These are phyloP conservation scores for Triops longicaudatus DNA, from an alignment of 1,140 invertebrate genomes.

Conservation along the genomic window DNA sequence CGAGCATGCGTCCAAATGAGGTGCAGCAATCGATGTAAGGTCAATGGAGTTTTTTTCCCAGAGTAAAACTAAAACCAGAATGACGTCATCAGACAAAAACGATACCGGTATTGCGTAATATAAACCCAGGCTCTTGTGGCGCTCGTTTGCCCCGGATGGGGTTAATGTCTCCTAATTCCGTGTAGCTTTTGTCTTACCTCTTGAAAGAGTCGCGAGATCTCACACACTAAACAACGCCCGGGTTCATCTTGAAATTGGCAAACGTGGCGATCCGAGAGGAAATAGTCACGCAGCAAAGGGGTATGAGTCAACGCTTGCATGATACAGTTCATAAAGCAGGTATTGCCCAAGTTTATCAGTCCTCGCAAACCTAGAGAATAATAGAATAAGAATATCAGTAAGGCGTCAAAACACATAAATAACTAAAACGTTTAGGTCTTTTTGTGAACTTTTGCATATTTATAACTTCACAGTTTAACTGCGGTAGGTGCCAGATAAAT, in stretches of 20 bases:
- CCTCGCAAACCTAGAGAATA: slow-evolving; percentile 60
- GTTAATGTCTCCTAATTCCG: background rate
- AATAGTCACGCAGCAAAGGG: slow-evolving; percentile 87
- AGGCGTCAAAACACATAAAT: too few relatives aligned
- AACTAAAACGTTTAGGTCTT: too few relatives aligned
- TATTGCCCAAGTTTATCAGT: slow-evolving; percentile 92
- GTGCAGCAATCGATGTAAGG: slow-evolving; percentile 78
- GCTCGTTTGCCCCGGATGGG: background rate
- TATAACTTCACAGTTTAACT: too few relatives aligned
- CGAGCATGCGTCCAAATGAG: slow-evolving; percentile 94
- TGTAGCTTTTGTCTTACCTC: slow-evolving; percentile 35
- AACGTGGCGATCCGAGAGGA: slow-evolving; percentile 83
- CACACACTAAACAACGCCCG: slow-evolving; percentile 77
- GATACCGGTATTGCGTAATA: background rate
- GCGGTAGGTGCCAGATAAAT: too few relatives aligned
- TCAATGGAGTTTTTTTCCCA: slow-evolving; percentile 74
- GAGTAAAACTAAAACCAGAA: slow-evolving; percentile 68
- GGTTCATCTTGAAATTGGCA: slow-evolving; percentile 54
- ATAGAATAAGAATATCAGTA: slow-evolving; percentile 3
- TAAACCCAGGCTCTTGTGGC: slow-evolving; percentile 20
- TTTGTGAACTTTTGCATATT: too few relatives aligned
- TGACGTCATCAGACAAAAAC: slow-evolving; percentile 17
- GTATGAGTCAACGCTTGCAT: slow-evolving; percentile 93
- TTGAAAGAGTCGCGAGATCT: slow-evolving; percentile 62
- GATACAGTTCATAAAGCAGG: slow-evolving; percentile 98